phyloP scores from a whole-genome alignment of 2,888 invertebrate species.

The Lepidocyrtinus sp. region DNA sequence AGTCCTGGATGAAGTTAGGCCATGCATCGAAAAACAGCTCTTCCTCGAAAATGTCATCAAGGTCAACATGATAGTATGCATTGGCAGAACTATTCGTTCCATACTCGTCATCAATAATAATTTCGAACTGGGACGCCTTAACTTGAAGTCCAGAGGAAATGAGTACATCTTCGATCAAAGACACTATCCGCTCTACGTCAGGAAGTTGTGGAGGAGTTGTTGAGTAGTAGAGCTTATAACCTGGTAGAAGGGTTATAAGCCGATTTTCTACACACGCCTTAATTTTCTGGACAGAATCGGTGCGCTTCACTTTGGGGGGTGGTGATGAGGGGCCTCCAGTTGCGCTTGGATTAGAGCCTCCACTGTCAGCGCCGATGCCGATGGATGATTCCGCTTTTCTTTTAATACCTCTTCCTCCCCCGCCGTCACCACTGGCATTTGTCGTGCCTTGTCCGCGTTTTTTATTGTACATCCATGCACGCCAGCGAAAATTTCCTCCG shows the following conservation, averaged over 20 bases:
- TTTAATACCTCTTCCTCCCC: neutral
- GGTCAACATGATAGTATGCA: constrained; percentile 22
- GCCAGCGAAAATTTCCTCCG: constrained; percentile 6
- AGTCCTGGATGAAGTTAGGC: constrained; percentile 53
- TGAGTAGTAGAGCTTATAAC: constrained; percentile 61
- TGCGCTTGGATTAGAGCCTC: neutral
- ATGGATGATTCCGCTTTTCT: neutral
- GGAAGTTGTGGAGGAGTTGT: constrained; percentile 47
- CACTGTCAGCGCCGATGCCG: too few species aligned
- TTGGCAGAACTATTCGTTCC: neutral
- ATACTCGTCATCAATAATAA: neutral
- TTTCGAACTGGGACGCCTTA: neutral
- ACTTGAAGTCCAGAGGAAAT: neutral
- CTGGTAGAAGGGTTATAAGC: constrained; percentile 58
- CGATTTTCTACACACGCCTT: constrained; percentile 27
- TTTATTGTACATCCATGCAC: constrained; percentile 34
- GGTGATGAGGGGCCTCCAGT: constrained; percentile 18
- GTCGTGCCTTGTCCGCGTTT: constrained; percentile 22
- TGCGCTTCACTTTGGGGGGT: neutral
- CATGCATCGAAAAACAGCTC: constrained; percentile 45
- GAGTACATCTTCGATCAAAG: constrained; percentile 30
- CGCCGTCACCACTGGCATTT: neutral
- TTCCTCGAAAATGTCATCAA: constrained; percentile 43
- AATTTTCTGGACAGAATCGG: constrained; percentile 19
- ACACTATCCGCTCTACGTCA: constrained; percentile 51